Evolutionary conservation across 2,113 vertebrate species (phyloP).

Genomic region (Hippolais icterina): DNA sequence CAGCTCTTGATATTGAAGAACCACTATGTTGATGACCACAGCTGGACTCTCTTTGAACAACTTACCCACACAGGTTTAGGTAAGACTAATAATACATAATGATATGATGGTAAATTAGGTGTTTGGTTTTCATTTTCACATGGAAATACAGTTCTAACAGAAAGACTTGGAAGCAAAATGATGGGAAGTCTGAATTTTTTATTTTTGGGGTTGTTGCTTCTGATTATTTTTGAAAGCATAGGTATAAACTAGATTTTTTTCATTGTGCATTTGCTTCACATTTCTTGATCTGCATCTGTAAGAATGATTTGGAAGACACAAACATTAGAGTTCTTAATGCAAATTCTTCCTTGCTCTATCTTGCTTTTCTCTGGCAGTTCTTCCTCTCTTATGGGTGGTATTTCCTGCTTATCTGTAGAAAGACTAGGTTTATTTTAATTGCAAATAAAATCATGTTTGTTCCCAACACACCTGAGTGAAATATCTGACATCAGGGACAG

Average conservation of each 20-base stretch:
- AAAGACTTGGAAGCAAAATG: not conserved
- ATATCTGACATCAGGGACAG: not conserved
- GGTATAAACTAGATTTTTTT: not conserved
- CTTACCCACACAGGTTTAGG: conserved; percentile 81
- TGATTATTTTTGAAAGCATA: not conserved
- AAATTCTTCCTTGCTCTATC: not conserved
- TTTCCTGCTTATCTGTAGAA: not conserved
- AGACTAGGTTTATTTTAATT: not conserved
- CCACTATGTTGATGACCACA: conserved; percentile 91
- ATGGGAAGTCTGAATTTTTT: not conserved
- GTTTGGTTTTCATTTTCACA: not conserved
- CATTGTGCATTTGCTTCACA: not conserved
- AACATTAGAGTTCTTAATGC: not conserved
- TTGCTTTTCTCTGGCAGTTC: not conserved
- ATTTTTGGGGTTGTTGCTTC: not conserved
- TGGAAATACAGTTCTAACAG: not conserved
- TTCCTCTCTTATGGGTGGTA: not conserved
- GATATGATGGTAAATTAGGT: not conserved
- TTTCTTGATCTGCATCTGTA: not conserved
- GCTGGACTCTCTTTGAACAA: conserved; percentile 95
- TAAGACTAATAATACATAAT: conserved; percentile 58
- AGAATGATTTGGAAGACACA: not conserved
- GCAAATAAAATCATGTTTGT: not conserved
- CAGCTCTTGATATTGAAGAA: conserved; percentile 94
- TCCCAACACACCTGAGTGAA: not conserved